These are phyloP conservation scores for Acanthopagrus latus DNA, from an alignment of 2,797 vertebrate genomes.

Conservation along the genomic window DNA sequence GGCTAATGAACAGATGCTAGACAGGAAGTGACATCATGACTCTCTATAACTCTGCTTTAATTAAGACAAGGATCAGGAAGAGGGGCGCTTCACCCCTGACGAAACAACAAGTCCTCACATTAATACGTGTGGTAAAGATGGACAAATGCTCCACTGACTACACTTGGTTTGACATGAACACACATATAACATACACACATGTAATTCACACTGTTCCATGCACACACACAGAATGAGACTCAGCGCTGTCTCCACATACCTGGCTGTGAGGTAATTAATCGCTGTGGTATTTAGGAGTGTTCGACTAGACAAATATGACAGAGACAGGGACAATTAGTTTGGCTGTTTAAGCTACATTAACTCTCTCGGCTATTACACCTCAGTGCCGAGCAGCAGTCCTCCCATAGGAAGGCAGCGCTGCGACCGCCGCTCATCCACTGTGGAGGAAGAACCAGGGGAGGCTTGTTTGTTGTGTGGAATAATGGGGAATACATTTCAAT, in stretches of 20 bases:
- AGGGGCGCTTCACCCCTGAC: constrained; percentile 83
- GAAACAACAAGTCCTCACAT: constrained; percentile 88
- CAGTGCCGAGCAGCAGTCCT: constrained; percentile 49
- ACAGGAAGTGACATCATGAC: neutral
- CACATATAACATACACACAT: neutral
- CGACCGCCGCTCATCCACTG: constrained; percentile 90
- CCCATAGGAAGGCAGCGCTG: constrained; percentile 86
- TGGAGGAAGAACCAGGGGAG: constrained; percentile 82
- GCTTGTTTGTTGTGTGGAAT: constrained; percentile 93
- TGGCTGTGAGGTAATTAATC: constrained; percentile 96
- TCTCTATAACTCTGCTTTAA: constrained; percentile 74
- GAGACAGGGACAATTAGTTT: constrained; percentile 98
- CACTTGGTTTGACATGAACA: constrained; percentile 21
- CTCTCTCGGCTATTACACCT: constrained; percentile 94
- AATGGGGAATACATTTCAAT: constrained; percentile 98
- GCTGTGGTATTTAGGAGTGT: constrained; percentile 98
- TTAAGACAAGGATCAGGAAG: constrained; percentile 89
- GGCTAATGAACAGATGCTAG: too few relatives aligned
- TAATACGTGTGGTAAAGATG: constrained; percentile 86
- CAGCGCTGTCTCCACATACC: constrained; percentile 86
- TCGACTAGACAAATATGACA: constrained; percentile 99
- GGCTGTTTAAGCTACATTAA: constrained; percentile 99
- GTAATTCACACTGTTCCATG: too few relatives aligned
- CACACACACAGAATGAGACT: constrained; percentile 13
- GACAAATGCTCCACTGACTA: constrained; percentile 85